Percentiles rank a stretch among this genome's conserved stretches.
These are phyloP conservation scores for Diadegma fenestrale DNA, from an alignment of 2,888 invertebrate genomes.

Conservation along the genomic window DNA sequence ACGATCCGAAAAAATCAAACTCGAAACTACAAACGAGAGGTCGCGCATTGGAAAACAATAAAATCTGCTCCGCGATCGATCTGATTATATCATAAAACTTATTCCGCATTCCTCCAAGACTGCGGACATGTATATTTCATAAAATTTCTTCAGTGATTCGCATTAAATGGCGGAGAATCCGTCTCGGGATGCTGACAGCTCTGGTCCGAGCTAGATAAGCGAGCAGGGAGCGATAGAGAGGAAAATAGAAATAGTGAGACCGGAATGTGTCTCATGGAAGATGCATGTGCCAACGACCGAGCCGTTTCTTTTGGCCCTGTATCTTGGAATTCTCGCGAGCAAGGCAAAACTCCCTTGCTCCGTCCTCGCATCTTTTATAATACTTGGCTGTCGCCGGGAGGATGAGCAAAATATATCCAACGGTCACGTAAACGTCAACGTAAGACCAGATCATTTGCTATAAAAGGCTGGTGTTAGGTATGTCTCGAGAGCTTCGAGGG, in stretches of 20 bases:
- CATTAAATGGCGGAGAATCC: constrained; percentile 27
- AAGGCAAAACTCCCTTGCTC: not conserved
- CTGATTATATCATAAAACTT: constrained; percentile 42
- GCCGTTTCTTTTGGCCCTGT: constrained; percentile 25
- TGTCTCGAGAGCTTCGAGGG: not conserved
- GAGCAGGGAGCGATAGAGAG: not conserved
- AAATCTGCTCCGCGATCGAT: constrained; percentile 6
- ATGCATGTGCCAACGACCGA: constrained; percentile 50
- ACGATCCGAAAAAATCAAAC: not conserved
- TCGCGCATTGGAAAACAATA: not conserved
- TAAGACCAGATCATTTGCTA: constrained; percentile 29
- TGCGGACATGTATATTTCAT: constrained; percentile 28
- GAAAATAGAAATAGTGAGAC: not conserved
- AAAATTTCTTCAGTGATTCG: constrained; percentile 34
- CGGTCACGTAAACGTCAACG: constrained; percentile 33
- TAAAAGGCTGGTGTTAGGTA: constrained; percentile 4
- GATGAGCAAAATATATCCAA: constrained; percentile 23
- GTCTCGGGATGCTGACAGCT: constrained; percentile 22
- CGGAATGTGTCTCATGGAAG: constrained; percentile 56
- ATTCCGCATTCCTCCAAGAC: constrained; percentile 43
- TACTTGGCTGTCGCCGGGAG: not conserved
- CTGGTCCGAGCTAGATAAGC: not conserved
- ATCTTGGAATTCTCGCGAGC: constrained; percentile 21
- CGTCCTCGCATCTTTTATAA: not conserved
- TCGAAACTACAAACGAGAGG: not conserved